Evolutionary conservation across 2,113 vertebrate species (phyloP).

Genomic region (Neodon shergylaensis): DNA sequence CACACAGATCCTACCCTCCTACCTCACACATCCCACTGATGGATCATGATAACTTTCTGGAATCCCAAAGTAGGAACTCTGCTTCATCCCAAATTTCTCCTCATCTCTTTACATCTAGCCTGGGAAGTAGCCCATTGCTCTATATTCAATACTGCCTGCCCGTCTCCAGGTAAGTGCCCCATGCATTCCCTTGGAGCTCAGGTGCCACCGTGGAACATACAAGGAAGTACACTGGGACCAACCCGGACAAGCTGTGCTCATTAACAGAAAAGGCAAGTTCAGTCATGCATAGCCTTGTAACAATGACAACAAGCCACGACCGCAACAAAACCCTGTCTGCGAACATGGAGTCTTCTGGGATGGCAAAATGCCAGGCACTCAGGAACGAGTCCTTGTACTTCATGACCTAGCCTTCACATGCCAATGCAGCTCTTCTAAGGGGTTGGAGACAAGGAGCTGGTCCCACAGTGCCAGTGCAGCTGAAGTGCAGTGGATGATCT

Average conservation of each 20-base stretch:
- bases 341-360: background rate
- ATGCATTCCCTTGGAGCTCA: background rate
- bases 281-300: background rate
- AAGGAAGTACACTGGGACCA: background rate
- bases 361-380: background rate
- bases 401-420: background rate
- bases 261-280: background rate
- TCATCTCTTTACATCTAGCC: background rate
- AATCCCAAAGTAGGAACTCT: background rate
- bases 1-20: background rate
- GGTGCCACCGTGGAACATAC: background rate
- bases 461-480: no score
- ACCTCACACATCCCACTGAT: background rate
- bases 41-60: background rate
- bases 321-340: background rate
- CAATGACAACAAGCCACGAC: background rate
- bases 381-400: background rate
- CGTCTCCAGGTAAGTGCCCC: background rate
- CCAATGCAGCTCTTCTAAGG: background rate
- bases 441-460: background rate
- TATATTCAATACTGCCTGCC: background rate
- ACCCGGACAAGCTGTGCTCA: constrained; percentile 2
- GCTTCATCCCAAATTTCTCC: background rate
- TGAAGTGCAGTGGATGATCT: background rate
- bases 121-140: background rate